A percentile compares a stretch with the other conserved stretches of the same genome.
These are phyloP conservation scores for Bactericera cockerelli DNA, from an alignment of 1,140 invertebrate species.

Conservation along the genomic window DNA sequence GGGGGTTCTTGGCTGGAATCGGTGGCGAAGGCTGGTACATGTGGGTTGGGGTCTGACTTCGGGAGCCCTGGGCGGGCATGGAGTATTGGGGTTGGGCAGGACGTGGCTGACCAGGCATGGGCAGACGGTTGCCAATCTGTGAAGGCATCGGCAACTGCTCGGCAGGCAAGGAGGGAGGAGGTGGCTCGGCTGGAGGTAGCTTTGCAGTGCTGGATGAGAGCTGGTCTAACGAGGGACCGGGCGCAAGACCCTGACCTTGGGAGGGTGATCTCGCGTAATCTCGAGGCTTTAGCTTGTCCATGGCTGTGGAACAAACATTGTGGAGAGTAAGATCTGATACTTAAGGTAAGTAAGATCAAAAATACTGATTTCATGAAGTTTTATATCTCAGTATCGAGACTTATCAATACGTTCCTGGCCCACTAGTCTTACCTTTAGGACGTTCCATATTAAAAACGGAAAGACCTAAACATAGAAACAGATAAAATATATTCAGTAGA, in stretches of 20 bases:
- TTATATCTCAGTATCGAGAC: too few species aligned
- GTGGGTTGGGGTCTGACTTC: not conserved
- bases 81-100: conserved; percentile 29
- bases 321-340: too few species aligned
- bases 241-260: not conserved
- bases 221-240: not conserved
- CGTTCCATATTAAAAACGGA: not conserved
- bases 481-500: too few species aligned
- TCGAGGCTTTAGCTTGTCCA: not conserved
- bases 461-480: not conserved
- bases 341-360: too few species aligned
- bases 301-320: too few species aligned
- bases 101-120: conserved; percentile 32
- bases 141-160: conserved; percentile 25
- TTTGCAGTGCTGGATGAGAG: not conserved
- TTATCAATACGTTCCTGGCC: too few species aligned
- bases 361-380: too few species aligned
- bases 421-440: conserved; percentile 1
- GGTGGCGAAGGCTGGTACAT: not conserved
- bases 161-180: not conserved
- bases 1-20: not conserved
- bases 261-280: not conserved
- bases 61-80: conserved; percentile 18
- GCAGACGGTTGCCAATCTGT: conserved; percentile 23
- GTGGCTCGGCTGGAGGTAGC: not conserved